Evolutionary conservation across 2,797 vertebrate species (phyloP).

Genomic region (Enteromius radiatus): DNA sequence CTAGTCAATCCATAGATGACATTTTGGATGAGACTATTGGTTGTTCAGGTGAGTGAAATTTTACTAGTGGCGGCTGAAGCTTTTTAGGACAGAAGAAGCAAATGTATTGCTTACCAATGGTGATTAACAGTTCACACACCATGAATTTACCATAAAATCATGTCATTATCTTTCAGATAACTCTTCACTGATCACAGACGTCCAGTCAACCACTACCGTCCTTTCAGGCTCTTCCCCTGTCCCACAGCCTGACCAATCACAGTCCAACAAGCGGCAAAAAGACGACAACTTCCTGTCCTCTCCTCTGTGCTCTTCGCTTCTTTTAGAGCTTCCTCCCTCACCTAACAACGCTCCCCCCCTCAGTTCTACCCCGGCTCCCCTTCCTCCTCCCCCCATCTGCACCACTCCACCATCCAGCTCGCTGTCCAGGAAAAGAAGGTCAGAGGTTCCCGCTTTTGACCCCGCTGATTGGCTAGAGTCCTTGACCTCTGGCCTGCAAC

Average conservation of each 20-base stretch:
- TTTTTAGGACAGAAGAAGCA: not conserved
- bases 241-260: constrained; percentile 64
- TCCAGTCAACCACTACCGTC: constrained; percentile 64
- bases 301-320: constrained; percentile 81
- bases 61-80: constrained; percentile 31
- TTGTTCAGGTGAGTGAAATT: constrained; percentile 71
- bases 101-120: not conserved
- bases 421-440: constrained; percentile 77
- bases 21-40: constrained; percentile 83
- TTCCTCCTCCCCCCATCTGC: constrained; percentile 79
- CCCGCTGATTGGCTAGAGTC: constrained; percentile 89
- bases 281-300: constrained; percentile 79
- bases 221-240: constrained; percentile 53
- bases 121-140: constrained; percentile 1
- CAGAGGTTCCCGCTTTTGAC: constrained; percentile 76
- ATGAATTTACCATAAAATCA: constrained; percentile 30
- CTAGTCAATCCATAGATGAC: constrained; percentile 86
- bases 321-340: constrained; percentile 81
- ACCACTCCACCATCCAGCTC: constrained; percentile 75
- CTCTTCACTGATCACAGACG: constrained; percentile 59
- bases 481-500: constrained; percentile 80
- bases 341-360: constrained; percentile 74
- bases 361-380: constrained; percentile 65
- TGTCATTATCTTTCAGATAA: constrained; percentile 63
- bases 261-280: constrained; percentile 65